A percentile compares a stretch with the other conserved stretches of the same genome.
phyloP scores from a whole-genome alignment of 2,888 invertebrate species.

The Amorpha juglandis region DNA sequence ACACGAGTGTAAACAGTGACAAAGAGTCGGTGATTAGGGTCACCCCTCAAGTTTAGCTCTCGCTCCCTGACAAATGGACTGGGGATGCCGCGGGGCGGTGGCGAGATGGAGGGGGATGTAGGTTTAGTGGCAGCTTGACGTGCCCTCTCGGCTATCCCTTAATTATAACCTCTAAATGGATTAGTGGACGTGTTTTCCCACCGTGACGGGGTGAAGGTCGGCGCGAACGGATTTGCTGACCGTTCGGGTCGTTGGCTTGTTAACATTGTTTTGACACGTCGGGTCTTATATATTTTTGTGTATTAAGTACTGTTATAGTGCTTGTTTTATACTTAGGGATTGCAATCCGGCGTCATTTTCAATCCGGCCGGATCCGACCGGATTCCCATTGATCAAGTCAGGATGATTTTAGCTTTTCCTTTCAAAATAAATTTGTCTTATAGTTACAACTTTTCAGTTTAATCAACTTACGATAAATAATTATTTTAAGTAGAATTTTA shows the following conservation, averaged over 20 bases:
- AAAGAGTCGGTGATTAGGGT: constrained; percentile 24
- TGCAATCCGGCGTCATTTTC: no score
- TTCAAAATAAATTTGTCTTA: no score
- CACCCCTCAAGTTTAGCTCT: constrained; percentile 15
- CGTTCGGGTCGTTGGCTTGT: constrained; percentile 5
- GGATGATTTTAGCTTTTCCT: no score
- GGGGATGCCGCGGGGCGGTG: background rate
- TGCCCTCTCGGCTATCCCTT: constrained; percentile 24
- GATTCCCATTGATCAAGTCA: no score
- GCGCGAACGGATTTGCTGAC: constrained; percentile 5
- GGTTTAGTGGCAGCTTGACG: constrained; percentile 20
- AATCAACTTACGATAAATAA: no score
- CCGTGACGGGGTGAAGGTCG: constrained; percentile 12
- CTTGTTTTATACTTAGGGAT: no score
- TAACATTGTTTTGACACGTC: background rate
- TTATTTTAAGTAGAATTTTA: no score
- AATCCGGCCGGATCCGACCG: no score
- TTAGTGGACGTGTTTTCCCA: constrained; percentile 19
- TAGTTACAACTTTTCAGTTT: no score
- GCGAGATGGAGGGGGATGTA: background rate
- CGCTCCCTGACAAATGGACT: constrained; percentile 16
- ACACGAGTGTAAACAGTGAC: constrained; percentile 23
- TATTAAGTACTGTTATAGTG: background rate
- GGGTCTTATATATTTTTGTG: background rate
- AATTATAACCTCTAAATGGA: constrained; percentile 23